Evolutionary conservation across 1,140 invertebrate species (phyloP).

Genomic region (Heterodera schachtii): DNA sequence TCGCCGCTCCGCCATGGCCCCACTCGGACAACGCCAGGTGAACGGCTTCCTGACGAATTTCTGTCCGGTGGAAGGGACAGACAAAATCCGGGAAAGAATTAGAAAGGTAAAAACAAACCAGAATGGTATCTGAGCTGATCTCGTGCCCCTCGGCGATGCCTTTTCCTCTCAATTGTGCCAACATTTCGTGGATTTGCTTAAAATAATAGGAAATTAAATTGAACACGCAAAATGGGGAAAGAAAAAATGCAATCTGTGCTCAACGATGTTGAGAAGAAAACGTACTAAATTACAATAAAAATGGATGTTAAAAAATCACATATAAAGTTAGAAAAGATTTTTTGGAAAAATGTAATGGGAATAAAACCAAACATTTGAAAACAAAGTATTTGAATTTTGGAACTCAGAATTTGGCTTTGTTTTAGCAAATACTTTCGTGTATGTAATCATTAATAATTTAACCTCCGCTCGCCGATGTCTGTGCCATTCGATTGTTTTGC

Average conservation of each 20-base stretch:
- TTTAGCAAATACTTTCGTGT: neutral
- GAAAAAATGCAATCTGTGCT: too few relatives aligned
- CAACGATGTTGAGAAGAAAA: too few relatives aligned
- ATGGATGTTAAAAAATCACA: too few relatives aligned
- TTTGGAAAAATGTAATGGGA: neutral
- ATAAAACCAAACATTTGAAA: too few relatives aligned
- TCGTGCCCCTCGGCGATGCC: neutral
- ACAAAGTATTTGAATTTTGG: too few relatives aligned
- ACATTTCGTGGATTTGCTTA: neutral
- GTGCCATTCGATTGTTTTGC: constrained; percentile 9
- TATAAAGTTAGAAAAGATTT: too few relatives aligned
- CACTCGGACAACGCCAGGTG: constrained; percentile 85
- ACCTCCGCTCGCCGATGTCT: neutral
- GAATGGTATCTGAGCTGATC: constrained; percentile 22
- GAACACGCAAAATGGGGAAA: too few relatives aligned
- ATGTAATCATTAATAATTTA: neutral
- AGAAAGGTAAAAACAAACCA: neutral
- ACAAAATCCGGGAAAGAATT: too few relatives aligned
- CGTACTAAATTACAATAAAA: too few relatives aligned
- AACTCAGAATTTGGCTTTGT: too few relatives aligned
- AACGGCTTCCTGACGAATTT: constrained; percentile 97
- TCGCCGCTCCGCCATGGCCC: constrained; percentile 51
- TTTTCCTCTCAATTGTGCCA: neutral
- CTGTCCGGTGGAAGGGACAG: constrained; percentile 74
- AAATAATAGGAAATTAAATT: too few relatives aligned